A percentile compares a stretch with the other conserved stretches of the same genome.
These are phyloP conservation scores for Zelleria hepariella DNA, from an alignment of 2,888 invertebrate species.

Conservation along the genomic window DNA sequence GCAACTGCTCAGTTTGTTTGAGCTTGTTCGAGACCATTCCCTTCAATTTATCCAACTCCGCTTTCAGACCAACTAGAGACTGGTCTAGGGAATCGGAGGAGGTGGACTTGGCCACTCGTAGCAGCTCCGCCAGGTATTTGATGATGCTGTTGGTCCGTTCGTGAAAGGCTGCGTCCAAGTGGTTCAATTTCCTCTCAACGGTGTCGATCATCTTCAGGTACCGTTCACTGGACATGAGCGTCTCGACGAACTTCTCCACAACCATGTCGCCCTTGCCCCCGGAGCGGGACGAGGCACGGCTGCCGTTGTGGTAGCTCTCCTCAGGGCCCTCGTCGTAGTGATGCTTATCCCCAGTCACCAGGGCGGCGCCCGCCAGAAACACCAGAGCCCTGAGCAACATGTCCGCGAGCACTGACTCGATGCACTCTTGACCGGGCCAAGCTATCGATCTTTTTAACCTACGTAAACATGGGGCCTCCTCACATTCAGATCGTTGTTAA, in stretches of 20 bases:
- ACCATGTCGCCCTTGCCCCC: conserved; percentile 14
- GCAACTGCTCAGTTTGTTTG: conserved; percentile 23
- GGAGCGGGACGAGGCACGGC: neutral
- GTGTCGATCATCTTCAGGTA: conserved; percentile 61
- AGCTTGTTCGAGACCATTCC: conserved; percentile 20
- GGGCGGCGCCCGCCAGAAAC: neutral
- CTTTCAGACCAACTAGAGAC: conserved; percentile 26
- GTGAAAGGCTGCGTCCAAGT: conserved; percentile 57
- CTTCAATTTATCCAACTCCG: conserved; percentile 34
- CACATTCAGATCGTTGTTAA: neutral
- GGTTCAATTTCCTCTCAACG: conserved; percentile 53
- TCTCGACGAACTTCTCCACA: conserved; percentile 53
- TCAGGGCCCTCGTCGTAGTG: neutral
- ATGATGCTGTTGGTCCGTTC: conserved; percentile 53
- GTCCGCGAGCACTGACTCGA: neutral
- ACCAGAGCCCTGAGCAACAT: neutral
- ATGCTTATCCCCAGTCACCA: neutral
- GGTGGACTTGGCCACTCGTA: conserved; percentile 27
- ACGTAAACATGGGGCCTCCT: neutral
- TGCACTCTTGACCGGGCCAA: neutral
- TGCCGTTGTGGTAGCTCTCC: neutral
- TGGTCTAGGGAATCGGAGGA: conserved; percentile 25
- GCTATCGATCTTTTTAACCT: neutral
- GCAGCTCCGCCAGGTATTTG: conserved; percentile 40
- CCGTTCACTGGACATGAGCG: conserved; percentile 51